These are phyloP conservation scores for Plagodis dolabraria DNA, from an alignment of 2,888 invertebrate genomes.

Conservation along the genomic window DNA sequence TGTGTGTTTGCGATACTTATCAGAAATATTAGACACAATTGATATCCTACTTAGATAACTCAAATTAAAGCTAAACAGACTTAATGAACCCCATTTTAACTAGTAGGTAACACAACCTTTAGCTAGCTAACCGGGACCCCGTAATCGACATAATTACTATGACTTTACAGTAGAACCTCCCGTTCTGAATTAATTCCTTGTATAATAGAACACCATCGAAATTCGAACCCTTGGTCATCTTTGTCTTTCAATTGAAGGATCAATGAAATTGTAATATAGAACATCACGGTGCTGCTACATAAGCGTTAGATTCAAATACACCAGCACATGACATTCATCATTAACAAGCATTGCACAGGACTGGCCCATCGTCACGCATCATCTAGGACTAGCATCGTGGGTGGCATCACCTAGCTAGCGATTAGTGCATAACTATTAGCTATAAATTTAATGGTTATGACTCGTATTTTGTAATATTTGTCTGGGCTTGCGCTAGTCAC, in stretches of 20 bases:
- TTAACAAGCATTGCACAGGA: conserved; percentile 80
- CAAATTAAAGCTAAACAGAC: conserved; percentile 8
- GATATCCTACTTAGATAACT: neutral
- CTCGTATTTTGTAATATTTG: conserved; percentile 53
- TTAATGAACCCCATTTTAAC: conserved; percentile 33
- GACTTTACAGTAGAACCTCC: conserved; percentile 28
- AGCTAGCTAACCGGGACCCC: conserved; percentile 41
- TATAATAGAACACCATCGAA: conserved; percentile 39
- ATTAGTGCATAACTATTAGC: conserved; percentile 69
- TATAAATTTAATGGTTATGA: conserved; percentile 53
- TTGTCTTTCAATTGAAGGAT: conserved; percentile 34
- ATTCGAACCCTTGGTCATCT: conserved; percentile 26
- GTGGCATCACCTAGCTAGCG: conserved; percentile 78
- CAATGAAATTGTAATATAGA: conserved; percentile 34
- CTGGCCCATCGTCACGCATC: conserved; percentile 75
- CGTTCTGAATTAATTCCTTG: conserved; percentile 36
- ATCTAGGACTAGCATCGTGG: conserved; percentile 81
- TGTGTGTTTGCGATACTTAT: conserved; percentile 8
- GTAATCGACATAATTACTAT: conserved; percentile 34
- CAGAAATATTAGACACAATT: conserved; percentile 7
- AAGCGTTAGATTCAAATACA: conserved; percentile 58
- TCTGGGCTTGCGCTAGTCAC: conserved; percentile 65
- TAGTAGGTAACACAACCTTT: conserved; percentile 41
- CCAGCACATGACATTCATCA: conserved; percentile 76
- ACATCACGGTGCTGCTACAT: conserved; percentile 35